Evolutionary conservation across 2,797 vertebrate genomes (phyloP).

Genomic region (Acestrorhynchus altus): DNA sequence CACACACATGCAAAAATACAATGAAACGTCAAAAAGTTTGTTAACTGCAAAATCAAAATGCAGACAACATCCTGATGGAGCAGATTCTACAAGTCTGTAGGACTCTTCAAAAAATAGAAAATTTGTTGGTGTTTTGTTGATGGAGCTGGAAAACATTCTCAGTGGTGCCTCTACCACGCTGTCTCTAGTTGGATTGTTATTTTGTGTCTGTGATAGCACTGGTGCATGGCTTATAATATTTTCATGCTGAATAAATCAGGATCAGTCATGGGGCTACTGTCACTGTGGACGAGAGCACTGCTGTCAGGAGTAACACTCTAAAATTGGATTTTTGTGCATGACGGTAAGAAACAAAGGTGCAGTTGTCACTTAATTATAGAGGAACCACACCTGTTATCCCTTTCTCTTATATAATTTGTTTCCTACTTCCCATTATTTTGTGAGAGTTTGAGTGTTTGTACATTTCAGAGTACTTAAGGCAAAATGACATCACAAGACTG

Average conservation of each 20-base stretch:
- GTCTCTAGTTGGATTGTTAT: not conserved
- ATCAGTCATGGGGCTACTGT: not conserved
- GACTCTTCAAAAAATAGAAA: no score
- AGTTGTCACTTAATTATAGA: not conserved
- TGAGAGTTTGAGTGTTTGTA: not conserved
- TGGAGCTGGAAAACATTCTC: no score
- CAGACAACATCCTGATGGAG: not conserved
- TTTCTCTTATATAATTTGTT: no score
- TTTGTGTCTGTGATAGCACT: not conserved
- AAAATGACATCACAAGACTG: not conserved
- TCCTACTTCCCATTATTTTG: not conserved
- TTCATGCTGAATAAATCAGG: not conserved
- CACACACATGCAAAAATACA: constrained; percentile 25
- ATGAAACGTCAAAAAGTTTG: not conserved
- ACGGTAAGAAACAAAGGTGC: not conserved
- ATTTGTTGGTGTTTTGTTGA: not conserved
- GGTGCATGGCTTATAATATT: not conserved
- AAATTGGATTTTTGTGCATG: not conserved
- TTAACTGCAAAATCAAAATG: not conserved
- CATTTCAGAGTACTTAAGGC: not conserved
- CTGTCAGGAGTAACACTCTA: not conserved
- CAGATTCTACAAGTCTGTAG: not conserved
- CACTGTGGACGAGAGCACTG: not conserved
- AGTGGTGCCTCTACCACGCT: not conserved
- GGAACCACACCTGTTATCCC: not conserved